Percentiles rank a stretch among this genome's conserved stretches.
Conservation (phyloP, 2,888 invertebrate genomes). For the Dryomyza anilis region DNA sequence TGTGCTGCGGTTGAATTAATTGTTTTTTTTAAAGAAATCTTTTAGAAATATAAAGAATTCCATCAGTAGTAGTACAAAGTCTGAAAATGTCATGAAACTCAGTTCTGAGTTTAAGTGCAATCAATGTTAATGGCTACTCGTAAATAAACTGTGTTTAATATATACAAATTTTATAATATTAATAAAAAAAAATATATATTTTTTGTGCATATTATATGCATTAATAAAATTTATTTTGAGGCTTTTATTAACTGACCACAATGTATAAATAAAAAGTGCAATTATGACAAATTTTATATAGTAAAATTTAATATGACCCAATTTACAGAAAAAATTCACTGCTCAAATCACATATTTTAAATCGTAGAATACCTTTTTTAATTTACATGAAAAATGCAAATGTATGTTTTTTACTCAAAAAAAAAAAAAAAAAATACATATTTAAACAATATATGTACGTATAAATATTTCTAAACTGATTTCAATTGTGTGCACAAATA, state of each 20-base stretch:
- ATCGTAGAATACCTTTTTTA: neutral
- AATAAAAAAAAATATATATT: too few relatives aligned
- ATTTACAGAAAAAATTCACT: neutral
- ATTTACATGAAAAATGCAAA: constrained; percentile 9
- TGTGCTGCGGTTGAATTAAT: too few relatives aligned
- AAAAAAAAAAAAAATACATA: neutral
- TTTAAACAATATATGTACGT: neutral
- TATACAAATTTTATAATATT: too few relatives aligned
- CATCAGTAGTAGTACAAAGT: neutral
- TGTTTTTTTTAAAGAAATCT: neutral
- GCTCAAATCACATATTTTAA: neutral
- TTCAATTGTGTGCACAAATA: neutral
- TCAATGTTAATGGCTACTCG: neutral
- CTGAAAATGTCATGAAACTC: neutral
- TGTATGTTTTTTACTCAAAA: neutral
- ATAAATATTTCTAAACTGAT: neutral
- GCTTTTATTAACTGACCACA: neutral
- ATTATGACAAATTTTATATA: neutral
- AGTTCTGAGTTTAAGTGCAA: neutral
- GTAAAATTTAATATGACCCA: neutral
- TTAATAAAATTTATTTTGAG: neutral
- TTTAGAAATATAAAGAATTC: neutral
- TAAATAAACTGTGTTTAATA: neutral
- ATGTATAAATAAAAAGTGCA: neutral
- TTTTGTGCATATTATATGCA: neutral